Conservation (phyloP, 2,797 vertebrate species). For the Cheracebus regulus region DNA sequence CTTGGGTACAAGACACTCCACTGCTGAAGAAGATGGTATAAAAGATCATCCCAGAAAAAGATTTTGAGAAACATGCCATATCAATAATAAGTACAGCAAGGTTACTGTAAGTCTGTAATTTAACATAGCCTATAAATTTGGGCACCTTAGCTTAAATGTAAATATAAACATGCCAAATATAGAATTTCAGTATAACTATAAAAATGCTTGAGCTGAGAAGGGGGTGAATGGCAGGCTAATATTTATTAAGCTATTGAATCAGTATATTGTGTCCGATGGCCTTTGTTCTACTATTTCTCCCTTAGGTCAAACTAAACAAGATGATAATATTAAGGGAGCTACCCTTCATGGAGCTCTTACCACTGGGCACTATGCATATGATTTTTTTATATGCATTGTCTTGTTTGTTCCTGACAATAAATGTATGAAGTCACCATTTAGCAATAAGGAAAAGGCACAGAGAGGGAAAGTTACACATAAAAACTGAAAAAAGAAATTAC, state of each 20-base stretch:
- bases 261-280: background rate
- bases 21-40: background rate
- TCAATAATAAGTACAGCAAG: background rate
- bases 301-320: background rate
- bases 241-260: background rate
- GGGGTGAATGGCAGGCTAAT: background rate
- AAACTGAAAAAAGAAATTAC: background rate
- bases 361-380: accelerated
- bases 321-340: background rate
- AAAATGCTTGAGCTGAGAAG: background rate
- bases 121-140: background rate
- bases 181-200: constrained; percentile 11
- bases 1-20: background rate
- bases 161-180: background rate
- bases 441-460: background rate
- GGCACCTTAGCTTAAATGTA: background rate
- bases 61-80: background rate
- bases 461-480: background rate
- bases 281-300: background rate
- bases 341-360: background rate
- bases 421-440: background rate
- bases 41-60: background rate
- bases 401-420: background rate
- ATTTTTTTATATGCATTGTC: background rate
- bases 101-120: background rate